These are phyloP conservation scores for Pomatostomus ruficeps DNA, from an alignment of 2,113 vertebrate genomes.

Conservation along the genomic window DNA sequence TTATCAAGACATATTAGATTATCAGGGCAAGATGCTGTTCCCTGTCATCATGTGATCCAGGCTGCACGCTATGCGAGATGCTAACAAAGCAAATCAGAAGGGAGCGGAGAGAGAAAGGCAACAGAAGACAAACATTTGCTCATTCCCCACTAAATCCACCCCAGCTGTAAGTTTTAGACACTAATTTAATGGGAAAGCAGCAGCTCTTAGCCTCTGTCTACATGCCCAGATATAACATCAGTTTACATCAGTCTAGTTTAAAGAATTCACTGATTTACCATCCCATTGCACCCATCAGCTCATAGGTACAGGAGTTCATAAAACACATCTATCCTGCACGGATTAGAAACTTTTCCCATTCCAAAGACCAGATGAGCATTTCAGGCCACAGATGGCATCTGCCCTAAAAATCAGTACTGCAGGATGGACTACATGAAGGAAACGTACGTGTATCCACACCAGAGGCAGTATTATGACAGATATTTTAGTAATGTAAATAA, in stretches of 20 bases:
- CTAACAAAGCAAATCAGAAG: neutral
- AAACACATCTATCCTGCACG: neutral
- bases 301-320: neutral
- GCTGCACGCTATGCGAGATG: neutral
- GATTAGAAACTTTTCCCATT: neutral
- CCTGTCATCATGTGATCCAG: neutral
- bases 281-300: neutral
- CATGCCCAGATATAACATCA: neutral
- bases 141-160: neutral
- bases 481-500: neutral
- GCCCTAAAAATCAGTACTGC: neutral
- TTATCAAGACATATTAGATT: slow-evolving; percentile 48
- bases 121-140: neutral
- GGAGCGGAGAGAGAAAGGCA: neutral
- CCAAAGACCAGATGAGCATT: neutral
- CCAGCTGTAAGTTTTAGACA: neutral
- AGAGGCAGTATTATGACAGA: neutral
- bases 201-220: neutral
- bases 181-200: neutral
- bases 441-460: neutral
- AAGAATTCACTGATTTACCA: neutral
- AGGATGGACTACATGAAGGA: neutral
- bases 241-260: neutral
- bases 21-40: slow-evolving; percentile 30
- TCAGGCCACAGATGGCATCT: neutral